Conservation (phyloP, 2,888 invertebrate genomes). For the Chymomyza amoena region DNA sequence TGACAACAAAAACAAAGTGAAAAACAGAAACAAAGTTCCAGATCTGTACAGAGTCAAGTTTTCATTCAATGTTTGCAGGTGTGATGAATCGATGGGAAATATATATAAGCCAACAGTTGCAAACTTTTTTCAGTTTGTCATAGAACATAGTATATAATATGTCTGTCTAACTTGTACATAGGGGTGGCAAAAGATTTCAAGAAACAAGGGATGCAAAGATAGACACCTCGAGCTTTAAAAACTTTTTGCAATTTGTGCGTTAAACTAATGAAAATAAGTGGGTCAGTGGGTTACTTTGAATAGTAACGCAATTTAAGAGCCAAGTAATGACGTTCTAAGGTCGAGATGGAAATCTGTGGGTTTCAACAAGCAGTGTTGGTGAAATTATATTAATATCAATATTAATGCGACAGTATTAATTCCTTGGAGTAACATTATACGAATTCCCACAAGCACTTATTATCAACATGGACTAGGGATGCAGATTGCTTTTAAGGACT, state of each 20-base stretch:
- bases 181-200: too few relatives aligned
- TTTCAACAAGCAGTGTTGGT: too few relatives aligned
- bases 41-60: constrained; percentile 20
- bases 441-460: too few relatives aligned
- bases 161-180: not conserved
- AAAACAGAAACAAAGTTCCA: constrained; percentile 41
- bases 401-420: too few relatives aligned
- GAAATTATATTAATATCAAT: too few relatives aligned
- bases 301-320: not conserved
- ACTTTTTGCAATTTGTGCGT: not conserved
- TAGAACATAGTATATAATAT: not conserved
- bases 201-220: too few relatives aligned
- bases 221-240: not conserved
- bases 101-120: not conserved
- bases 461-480: too few relatives aligned
- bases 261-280: not conserved
- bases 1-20: constrained; percentile 43
- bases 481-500: too few relatives aligned
- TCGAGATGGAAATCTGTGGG: not conserved
- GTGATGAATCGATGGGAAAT: not conserved
- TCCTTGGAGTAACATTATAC: too few relatives aligned
- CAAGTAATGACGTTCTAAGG: not conserved
- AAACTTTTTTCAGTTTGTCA: not conserved
- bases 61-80: not conserved
- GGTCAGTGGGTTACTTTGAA: not conserved